Conservation (phyloP, 1,140 invertebrate genomes). For the Dendrolimus kikuchii region DNA sequence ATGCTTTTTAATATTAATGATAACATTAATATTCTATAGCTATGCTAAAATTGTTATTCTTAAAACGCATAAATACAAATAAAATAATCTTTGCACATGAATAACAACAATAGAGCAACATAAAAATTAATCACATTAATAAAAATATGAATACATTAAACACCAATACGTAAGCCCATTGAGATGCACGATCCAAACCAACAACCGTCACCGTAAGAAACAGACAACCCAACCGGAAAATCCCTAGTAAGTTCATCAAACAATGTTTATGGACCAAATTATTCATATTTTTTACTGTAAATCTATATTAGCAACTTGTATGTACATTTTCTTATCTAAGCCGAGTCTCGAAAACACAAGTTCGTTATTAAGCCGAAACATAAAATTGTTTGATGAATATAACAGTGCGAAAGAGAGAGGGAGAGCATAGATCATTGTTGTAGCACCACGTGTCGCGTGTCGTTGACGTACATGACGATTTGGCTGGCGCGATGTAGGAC, state of each 20-base stretch:
- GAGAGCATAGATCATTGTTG: constrained; percentile 2
- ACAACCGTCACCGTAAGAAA: constrained; percentile 35
- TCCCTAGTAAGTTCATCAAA: constrained; percentile 33
- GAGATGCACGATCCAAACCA: constrained; percentile 26
- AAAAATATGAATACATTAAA: constrained; percentile 1
- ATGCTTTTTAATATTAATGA: too few species aligned
- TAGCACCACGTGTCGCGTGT: constrained; percentile 1
- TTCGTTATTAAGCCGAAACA: constrained; percentile 1
- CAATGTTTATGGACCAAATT: constrained; percentile 18
- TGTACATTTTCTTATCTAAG: too few species aligned
- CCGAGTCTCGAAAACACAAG: neutral
- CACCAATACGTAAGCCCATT: constrained; percentile 6
- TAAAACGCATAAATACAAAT: too few species aligned
- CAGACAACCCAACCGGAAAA: constrained; percentile 31
- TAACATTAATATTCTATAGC: too few species aligned
- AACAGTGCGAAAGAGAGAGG: neutral
- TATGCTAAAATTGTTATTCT: too few species aligned
- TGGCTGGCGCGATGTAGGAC: constrained; percentile 87
- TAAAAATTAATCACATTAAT: constrained; percentile 1
- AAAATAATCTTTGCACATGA: too few species aligned
- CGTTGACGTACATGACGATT: constrained; percentile 84
- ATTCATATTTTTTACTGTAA: too few species aligned
- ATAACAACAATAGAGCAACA: neutral
- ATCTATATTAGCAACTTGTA: too few species aligned
- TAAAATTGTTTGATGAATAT: constrained; percentile 37